Conservation (phyloP, 2,113 vertebrate genomes). For the Rhombomys opimus region DNA sequence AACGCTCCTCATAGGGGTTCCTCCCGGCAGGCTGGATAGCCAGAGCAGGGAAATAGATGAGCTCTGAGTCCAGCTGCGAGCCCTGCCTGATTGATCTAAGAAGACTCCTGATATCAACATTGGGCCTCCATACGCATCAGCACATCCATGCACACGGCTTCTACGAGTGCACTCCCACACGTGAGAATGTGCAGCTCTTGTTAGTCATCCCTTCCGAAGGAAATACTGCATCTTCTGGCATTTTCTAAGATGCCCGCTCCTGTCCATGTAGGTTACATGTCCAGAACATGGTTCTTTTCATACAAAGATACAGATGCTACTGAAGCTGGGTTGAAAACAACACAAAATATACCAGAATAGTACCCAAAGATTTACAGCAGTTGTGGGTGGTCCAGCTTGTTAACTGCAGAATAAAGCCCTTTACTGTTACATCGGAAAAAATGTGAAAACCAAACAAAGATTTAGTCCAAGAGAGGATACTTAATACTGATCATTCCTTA, state of each 20-base stretch:
- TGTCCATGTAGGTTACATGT: not conserved
- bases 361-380: not conserved
- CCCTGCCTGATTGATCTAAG: not conserved
- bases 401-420: conserved; percentile 44
- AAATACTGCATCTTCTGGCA: not conserved
- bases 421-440: conserved; percentile 64
- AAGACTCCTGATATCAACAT: not conserved
- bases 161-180: not conserved
- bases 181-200: not conserved
- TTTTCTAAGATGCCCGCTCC: not conserved
- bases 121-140: not conserved
- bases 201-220: not conserved
- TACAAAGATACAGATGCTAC: not conserved
- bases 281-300: conserved; percentile 51
- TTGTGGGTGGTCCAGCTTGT: conserved; percentile 72
- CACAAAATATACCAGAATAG: not conserved
- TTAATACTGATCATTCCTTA: conserved; percentile 39
- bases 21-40: not conserved
- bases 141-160: too few species aligned
- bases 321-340: conserved; percentile 45
- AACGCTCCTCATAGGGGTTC: not conserved
- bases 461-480: conserved; percentile 15
- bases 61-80: not conserved
- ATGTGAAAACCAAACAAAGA: conserved; percentile 71
- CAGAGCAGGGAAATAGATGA: not conserved